phyloP scores from a whole-genome alignment of 2,113 vertebrate species.

The Gallinago media region DNA sequence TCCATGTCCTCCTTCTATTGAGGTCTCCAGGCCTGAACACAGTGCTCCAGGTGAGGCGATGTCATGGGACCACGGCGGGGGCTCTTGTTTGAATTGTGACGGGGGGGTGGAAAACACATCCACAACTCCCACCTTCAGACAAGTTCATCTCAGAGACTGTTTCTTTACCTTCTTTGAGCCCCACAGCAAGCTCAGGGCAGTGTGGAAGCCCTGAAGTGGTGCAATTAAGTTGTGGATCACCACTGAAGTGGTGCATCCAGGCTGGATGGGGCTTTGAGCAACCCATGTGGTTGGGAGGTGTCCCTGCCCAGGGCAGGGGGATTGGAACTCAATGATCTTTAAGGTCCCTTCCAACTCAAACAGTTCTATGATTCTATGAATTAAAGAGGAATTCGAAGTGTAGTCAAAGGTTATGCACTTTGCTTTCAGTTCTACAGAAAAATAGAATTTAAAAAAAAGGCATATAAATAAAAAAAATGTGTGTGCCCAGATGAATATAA shows the following conservation, averaged over 20 bases:
- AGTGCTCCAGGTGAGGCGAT: too few species aligned
- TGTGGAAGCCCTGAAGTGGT: background rate
- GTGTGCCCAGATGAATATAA: background rate
- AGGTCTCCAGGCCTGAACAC: too few species aligned
- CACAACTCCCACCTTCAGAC: background rate
- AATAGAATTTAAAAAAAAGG: background rate
- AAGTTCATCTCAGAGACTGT: background rate
- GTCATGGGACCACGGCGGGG: background rate
- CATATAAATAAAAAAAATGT: background rate
- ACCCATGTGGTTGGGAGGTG: too few species aligned
- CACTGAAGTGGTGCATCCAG: too few species aligned
- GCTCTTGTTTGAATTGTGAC: fast-evolving
- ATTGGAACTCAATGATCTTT: too few species aligned
- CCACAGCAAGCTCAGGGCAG: background rate
- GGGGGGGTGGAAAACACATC: background rate
- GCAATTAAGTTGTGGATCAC: background rate
- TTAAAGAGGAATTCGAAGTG: background rate
- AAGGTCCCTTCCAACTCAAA: too few species aligned
- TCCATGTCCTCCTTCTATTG: too few species aligned
- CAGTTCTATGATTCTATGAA: too few species aligned
- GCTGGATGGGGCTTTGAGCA: too few species aligned
- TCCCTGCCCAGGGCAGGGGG: too few species aligned
- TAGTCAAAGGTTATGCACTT: background rate
- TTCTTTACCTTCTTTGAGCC: background rate
- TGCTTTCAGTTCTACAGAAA: background rate